A percentile compares a stretch with the other conserved stretches of the same genome.
Evolutionary conservation across 64 coral and sea anemone genomes (phyloP).

Genomic region (Hydrozoanthus tunicans): DNA sequence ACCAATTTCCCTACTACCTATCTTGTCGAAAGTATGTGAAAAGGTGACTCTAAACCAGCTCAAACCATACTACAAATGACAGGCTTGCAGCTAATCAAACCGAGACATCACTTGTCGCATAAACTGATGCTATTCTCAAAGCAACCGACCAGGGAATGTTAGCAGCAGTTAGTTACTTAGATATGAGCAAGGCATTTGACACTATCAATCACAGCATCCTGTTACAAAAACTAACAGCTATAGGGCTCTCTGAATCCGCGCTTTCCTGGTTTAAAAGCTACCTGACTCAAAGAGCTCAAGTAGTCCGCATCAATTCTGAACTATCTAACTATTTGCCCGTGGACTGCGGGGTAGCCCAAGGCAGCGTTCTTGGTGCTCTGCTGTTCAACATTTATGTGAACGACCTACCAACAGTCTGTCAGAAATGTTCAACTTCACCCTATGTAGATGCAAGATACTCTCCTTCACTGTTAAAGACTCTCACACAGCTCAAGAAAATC

Average conservation of each 20-base stretch:
- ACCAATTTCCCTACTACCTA: background rate
- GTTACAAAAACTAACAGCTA: slow-evolving; percentile 27
- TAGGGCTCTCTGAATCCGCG: slow-evolving; percentile 13
- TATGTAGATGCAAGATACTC: slow-evolving; percentile 4
- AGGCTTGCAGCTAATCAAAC: background rate
- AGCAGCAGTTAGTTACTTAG: background rate
- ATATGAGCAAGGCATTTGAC: slow-evolving; percentile 59
- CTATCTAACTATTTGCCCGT: background rate
- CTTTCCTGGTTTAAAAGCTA: slow-evolving; percentile 31
- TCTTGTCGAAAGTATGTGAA: background rate
- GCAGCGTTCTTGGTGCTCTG: slow-evolving; percentile 21
- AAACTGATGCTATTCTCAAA: background rate
- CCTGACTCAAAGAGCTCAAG: slow-evolving; percentile 29
- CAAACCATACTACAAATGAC: background rate
- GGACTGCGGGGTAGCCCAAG: slow-evolving; percentile 2
- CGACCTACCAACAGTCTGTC: slow-evolving; percentile 19
- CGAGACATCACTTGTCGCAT: background rate
- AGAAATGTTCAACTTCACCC: background rate
- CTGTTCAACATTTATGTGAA: slow-evolving; percentile 59
- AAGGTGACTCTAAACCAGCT: background rate
- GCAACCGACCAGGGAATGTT: background rate
- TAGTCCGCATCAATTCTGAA: background rate
- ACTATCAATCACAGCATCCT: slow-evolving; percentile 46
- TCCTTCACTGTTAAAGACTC: slow-evolving; percentile 1
- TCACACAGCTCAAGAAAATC: slow-evolving; percentile 12